Evolutionary conservation across 2,888 invertebrate species (phyloP).

Genomic region (Catocala nupta): DNA sequence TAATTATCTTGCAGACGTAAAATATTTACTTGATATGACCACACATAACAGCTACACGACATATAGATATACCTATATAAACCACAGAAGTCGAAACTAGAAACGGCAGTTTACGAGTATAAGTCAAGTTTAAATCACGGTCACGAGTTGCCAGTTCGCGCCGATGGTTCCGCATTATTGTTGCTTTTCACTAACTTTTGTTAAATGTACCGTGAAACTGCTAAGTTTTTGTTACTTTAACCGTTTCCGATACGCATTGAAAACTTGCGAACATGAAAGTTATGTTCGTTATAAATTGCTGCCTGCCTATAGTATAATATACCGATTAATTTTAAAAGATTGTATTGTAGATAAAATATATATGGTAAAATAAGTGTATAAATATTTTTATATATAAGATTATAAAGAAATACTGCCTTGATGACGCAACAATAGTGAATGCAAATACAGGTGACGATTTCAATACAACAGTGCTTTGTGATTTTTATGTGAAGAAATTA

Average conservation of each 20-base stretch:
- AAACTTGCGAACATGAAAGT: constrained; percentile 10
- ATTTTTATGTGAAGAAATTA: too few species aligned
- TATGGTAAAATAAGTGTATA: too few species aligned
- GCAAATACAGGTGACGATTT: too few species aligned
- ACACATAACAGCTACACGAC: too few species aligned
- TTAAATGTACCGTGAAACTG: constrained; percentile 14
- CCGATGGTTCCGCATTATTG: constrained; percentile 31
- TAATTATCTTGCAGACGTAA: too few species aligned
- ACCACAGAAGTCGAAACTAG: constrained; percentile 29
- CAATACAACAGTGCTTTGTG: too few species aligned
- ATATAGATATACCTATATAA: constrained; percentile 15
- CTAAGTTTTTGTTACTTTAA: constrained; percentile 12
- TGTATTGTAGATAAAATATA: too few species aligned
- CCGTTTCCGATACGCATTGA: constrained; percentile 13
- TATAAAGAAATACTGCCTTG: too few species aligned
- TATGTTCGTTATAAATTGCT: constrained; percentile 8
- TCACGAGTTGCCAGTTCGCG: constrained; percentile 20
- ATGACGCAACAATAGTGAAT: too few species aligned
- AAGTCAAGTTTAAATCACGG: constrained; percentile 48
- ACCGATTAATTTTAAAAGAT: too few species aligned
- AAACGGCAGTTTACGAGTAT: constrained; percentile 28
- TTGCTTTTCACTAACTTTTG: constrained; percentile 20
- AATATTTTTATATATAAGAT: too few species aligned
- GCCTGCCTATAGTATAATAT: neutral
- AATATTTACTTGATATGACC: too few species aligned